Percentiles rank a stretch among this genome's conserved stretches.
Evolutionary conservation across 2,797 vertebrate species (phyloP).

Genomic region (Rhincodon typus): DNA sequence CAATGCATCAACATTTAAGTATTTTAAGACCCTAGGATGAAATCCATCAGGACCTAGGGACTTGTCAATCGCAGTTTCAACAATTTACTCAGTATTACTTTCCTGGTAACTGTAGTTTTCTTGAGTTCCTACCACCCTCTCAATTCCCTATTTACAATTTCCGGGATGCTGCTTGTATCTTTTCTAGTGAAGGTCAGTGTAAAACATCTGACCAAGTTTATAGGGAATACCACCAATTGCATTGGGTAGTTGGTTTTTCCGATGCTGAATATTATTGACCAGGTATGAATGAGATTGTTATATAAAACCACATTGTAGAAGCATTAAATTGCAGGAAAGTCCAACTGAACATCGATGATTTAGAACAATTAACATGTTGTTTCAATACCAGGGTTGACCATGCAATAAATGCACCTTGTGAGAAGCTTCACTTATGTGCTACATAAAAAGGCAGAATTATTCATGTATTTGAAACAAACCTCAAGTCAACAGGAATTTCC

Average conservation of each 20-base stretch:
- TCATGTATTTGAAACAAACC: not conserved
- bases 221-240: not conserved
- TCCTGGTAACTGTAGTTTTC: no score
- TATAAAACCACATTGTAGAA: not conserved
- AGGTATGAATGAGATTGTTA: not conserved
- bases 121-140: no score
- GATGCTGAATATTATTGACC: not conserved
- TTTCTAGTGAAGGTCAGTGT: no score
- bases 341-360: not conserved
- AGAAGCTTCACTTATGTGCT: not conserved
- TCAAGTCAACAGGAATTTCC: not conserved
- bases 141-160: no score
- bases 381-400: not conserved
- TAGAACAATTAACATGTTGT: constrained; percentile 13
- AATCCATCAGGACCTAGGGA: no score
- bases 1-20: no score
- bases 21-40: no score
- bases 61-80: no score
- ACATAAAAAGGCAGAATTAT: not conserved
- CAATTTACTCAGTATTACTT: no score
- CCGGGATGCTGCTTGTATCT: no score
- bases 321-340: not conserved
- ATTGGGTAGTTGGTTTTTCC: not conserved
- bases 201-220: not conserved
- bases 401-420: constrained; percentile 28